Base-by-base conservation (phyloP, 2,797 vertebrate genomes). In the Rhynchotus rufescens region DNA sequence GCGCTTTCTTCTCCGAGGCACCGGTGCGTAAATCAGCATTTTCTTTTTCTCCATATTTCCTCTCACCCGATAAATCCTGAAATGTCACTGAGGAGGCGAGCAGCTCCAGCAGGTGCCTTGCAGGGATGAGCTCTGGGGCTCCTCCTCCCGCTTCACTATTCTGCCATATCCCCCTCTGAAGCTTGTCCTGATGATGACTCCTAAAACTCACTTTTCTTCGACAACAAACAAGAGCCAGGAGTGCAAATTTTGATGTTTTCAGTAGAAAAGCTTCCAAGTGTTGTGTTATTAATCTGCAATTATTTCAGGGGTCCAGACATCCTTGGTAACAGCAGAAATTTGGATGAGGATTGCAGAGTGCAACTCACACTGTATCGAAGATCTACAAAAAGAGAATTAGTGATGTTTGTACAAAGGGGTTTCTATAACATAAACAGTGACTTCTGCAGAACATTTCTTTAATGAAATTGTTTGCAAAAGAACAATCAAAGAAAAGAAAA, bases 161-260 rank as follows among this genome's bases (percentile, higher is more conserved):
- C 69, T 19, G 12, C 61, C 90, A 85, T 83, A 62, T 64, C 60
- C 69, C 34, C 42, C 60, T 36, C 57, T 86, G 16, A 7, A 11
- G 3, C 80, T 94, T 90, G 73, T 69, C 85, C 52, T 74, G 30
- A 28, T 20, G 62, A 21, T 40, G 14, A 10, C 54, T 78, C 85
- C 47, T 59, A 76, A 87, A 85, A n/a, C 5, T 51, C 14, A 5
- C 80, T 83, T 60, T 45, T n/a, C 82, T 92, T 66, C 73, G 84
- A 93, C 73, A 74, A 57, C 40, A 47, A 92, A 96, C 76, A 73
- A 85, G 87, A 92, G 78, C 56, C 81, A 90, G 82, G 88, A 4
- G 0, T 84, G 40, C 22, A 28, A 90, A 45, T 79, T 49, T n/a
- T 21, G 40, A 25, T 17, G 25, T 86, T 74, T 78, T 57, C 32